Conservation (phyloP, 2,113 vertebrate genomes). For the Pomatostomus ruficeps region DNA sequence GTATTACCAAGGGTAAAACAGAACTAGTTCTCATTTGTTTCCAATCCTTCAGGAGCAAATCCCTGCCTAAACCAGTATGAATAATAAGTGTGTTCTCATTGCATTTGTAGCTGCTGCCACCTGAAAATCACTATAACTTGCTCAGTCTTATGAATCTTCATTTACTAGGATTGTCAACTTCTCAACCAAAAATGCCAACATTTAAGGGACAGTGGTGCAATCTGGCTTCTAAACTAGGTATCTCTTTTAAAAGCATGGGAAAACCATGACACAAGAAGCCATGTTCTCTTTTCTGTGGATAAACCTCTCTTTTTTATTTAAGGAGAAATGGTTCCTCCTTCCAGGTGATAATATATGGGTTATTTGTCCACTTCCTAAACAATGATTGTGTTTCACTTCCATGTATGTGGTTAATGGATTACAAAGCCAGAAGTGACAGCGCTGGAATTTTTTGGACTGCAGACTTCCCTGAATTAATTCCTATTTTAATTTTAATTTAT, state of each 20-base stretch:
- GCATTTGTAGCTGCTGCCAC: background rate
- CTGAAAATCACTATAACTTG: background rate
- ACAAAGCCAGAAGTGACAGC: background rate
- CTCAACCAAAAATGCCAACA: background rate
- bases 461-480: background rate
- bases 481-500: background rate
- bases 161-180: background rate
- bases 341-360: background rate
- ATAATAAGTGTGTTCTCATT: background rate
- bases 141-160: background rate
- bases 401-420: background rate
- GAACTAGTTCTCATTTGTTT: background rate
- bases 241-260: background rate
- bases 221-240: background rate
- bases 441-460: too few relatives aligned
- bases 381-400: background rate
- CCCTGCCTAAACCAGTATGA: background rate
- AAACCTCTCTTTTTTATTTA: background rate
- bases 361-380: background rate
- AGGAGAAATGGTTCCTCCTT: background rate
- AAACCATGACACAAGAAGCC: background rate
- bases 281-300: background rate
- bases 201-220: background rate
- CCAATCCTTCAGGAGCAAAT: background rate
- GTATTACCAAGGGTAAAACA: background rate